phyloP scores from a whole-genome alignment of 2,113 vertebrate genomes.

The Agelaius tricolor region DNA sequence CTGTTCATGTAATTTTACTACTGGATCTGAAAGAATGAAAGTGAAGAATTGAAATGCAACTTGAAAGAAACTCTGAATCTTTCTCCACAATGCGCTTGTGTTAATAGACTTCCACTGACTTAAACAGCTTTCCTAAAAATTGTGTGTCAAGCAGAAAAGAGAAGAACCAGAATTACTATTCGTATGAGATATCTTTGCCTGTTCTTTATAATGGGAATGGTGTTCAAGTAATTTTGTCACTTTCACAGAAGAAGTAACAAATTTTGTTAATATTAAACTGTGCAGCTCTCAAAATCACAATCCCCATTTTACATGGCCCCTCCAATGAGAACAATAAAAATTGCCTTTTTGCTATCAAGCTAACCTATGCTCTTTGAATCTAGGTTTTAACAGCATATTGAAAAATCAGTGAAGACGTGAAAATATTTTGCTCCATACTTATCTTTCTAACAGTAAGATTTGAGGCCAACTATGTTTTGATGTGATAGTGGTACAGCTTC shows the following conservation, averaged over 20 bases:
- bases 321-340: neutral
- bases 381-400: neutral
- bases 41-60: neutral
- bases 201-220: neutral
- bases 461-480: neutral
- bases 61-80: slow-evolving; percentile 1
- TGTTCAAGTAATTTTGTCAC: neutral
- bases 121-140: neutral
- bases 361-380: neutral
- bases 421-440: neutral
- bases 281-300: neutral
- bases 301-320: neutral
- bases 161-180: neutral
- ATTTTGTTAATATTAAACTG: slow-evolving; percentile 3
- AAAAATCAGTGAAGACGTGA: neutral
- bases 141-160: neutral
- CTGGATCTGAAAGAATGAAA: neutral
- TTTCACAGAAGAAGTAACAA: neutral
- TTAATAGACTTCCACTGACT: neutral
- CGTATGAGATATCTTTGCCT: neutral
- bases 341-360: neutral
- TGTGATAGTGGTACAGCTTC: neutral
- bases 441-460: neutral
- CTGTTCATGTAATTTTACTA: slow-evolving; percentile 4
- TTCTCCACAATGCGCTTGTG: neutral